Percentiles rank a stretch among this genome's conserved stretches.
These are phyloP conservation scores for Ommatoiulus sabulosus DNA, from an alignment of 2,888 invertebrate genomes.

Conservation along the genomic window DNA sequence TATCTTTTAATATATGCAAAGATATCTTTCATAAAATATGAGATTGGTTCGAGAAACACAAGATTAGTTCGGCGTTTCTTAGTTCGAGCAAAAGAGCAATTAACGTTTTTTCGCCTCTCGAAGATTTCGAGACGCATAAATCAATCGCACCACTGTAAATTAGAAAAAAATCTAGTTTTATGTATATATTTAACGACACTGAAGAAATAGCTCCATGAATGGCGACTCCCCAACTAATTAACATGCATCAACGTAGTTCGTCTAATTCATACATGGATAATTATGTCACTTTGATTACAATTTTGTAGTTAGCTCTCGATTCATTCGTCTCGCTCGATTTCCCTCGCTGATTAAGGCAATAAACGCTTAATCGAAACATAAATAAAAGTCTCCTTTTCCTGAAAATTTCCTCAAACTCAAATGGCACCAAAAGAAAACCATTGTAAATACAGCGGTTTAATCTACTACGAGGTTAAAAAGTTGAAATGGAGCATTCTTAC, in stretches of 20 bases:
- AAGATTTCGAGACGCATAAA: neutral
- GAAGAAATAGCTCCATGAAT: neutral
- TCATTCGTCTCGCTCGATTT: neutral
- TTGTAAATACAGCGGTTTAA: neutral
- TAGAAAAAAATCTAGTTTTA: neutral
- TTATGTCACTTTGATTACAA: constrained; percentile 2
- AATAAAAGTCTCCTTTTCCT: constrained; percentile 9
- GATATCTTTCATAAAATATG: neutral
- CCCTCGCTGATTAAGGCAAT: neutral
- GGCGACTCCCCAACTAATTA: neutral
- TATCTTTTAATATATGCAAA: neutral
- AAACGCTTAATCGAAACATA: neutral
- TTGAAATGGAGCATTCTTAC: constrained; percentile 32
- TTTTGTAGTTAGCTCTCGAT: neutral
- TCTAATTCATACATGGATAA: neutral
- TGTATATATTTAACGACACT: neutral
- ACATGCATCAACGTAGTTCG: neutral
- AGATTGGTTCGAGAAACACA: neutral
- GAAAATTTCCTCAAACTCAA: neutral
- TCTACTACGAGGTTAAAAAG: neutral
- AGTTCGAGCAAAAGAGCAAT: neutral
- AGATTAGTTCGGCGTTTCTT: neutral
- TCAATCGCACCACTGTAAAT: neutral
- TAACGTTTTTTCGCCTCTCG: neutral
- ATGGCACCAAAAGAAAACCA: neutral